Conservation (phyloP, 2,888 invertebrate genomes). For the Invenusta paracnida region DNA sequence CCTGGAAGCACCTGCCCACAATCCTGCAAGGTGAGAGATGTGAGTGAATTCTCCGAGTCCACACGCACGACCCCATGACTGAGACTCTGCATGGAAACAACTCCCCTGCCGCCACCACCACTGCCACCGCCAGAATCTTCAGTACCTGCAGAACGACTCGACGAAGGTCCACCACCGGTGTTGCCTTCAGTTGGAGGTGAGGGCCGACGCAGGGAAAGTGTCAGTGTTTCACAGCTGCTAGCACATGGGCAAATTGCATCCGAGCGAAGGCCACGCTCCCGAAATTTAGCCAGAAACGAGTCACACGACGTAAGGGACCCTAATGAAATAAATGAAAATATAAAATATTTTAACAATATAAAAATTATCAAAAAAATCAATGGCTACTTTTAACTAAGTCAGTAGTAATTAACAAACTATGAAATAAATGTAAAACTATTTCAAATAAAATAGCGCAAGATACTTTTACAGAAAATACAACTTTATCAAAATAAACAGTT, state of each 20-base stretch:
- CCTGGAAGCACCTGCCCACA: conserved; percentile 69
- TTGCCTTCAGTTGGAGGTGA: too few relatives aligned
- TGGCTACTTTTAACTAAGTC: too few relatives aligned
- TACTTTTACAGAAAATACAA: too few relatives aligned
- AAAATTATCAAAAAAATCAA: too few relatives aligned
- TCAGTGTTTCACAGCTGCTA: conserved; percentile 88
- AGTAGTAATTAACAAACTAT: too few relatives aligned
- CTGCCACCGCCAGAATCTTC: background rate
- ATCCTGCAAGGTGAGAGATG: conserved; percentile 79
- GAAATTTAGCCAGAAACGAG: conserved; percentile 92
- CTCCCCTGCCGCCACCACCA: conserved; percentile 66
- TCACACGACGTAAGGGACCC: conserved; percentile 96
- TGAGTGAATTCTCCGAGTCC: conserved; percentile 94
- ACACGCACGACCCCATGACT: conserved; percentile 96
- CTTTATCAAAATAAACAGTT: too few relatives aligned
- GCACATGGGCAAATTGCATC: conserved; percentile 98
- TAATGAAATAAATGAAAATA: too few relatives aligned
- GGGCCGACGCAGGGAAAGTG: conserved; percentile 75
- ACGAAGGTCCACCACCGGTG: too few relatives aligned
- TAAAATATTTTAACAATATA: too few relatives aligned
- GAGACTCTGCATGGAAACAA: conserved; percentile 90
- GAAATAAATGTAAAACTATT: too few relatives aligned
- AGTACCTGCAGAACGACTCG: too few relatives aligned
- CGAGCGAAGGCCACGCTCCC: conserved; percentile 83
- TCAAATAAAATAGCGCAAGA: too few relatives aligned